These are phyloP conservation scores for Enteromius anoplus DNA, from an alignment of 2,797 vertebrate species.

Conservation along the genomic window DNA sequence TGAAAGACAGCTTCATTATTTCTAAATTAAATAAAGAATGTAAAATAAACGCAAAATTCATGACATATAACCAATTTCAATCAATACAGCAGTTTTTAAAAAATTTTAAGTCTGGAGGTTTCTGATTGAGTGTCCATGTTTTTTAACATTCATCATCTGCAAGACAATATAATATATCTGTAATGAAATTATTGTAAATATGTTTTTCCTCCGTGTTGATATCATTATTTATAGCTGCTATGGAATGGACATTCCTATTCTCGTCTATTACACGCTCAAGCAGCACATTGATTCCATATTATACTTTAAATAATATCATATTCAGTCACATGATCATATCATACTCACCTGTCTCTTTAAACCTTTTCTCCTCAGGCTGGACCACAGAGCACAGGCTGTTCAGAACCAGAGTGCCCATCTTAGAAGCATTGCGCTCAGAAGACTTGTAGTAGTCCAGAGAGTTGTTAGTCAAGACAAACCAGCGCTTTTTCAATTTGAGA, in stretches of 20 bases:
- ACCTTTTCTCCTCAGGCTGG: constrained; percentile 87
- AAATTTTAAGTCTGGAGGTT: not conserved
- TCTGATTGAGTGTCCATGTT: not conserved
- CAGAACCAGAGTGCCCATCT: constrained; percentile 91
- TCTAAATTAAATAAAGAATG: not conserved
- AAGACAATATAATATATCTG: not conserved
- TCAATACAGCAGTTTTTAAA: not conserved
- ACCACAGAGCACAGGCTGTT: constrained; percentile 91
- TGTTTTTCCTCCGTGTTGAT: not conserved
- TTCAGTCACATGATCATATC: not conserved
- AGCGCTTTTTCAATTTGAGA: constrained; percentile 92
- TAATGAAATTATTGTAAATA: not conserved
- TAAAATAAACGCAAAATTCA: not conserved
- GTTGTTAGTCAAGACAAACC: constrained; percentile 90
- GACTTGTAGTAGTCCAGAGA: constrained; percentile 94
- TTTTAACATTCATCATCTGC: not conserved
- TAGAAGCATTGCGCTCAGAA: constrained; percentile 85
- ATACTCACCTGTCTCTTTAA: constrained; percentile 86
- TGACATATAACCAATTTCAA: not conserved
- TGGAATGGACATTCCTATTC: not conserved
- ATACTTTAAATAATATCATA: not conserved
- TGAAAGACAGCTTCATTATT: not conserved
- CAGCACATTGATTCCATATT: not conserved
- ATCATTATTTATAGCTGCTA: not conserved
- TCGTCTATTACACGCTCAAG: not conserved